Percentiles rank a stretch among this genome's conserved stretches.
phyloP scores from a whole-genome alignment of 92 coral and sea anemone genomes.

The Porites rus region DNA sequence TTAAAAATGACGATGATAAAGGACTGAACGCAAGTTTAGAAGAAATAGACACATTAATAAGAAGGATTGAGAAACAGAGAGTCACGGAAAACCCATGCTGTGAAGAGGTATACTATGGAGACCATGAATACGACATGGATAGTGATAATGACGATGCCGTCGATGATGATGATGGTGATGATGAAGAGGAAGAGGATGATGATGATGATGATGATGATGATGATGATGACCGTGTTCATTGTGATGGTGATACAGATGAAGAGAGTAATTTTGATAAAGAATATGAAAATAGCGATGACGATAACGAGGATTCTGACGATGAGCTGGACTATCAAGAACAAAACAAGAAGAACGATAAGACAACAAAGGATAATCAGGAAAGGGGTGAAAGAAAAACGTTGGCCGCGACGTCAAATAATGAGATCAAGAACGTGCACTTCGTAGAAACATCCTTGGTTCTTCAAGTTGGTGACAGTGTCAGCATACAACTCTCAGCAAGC shows the following conservation, averaged over 20 bases:
- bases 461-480: constrained; percentile 50
- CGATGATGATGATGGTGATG: neutral
- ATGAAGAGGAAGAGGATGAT: neutral
- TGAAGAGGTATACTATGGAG: neutral
- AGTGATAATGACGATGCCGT: neutral
- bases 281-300: too few species aligned
- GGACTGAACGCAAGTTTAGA: neutral
- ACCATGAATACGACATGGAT: neutral
- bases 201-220: neutral
- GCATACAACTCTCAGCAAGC: constrained; percentile 60
- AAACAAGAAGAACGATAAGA: too few species aligned
- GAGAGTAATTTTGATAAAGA: too few species aligned
- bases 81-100: neutral
- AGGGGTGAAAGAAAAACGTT: neutral
- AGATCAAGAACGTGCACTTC: neutral
- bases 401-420: neutral
- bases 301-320: too few species aligned
- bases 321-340: too few species aligned
- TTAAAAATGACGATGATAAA: constrained; percentile 16
- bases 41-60: neutral
- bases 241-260: too few species aligned
- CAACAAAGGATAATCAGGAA: too few species aligned
- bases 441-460: constrained; percentile 27
- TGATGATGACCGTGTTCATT: too few species aligned
- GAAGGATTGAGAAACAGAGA: neutral